Evolutionary conservation across 92 coral and sea anemone species (phyloP).

Genomic region (Plumapathes pennacea): DNA sequence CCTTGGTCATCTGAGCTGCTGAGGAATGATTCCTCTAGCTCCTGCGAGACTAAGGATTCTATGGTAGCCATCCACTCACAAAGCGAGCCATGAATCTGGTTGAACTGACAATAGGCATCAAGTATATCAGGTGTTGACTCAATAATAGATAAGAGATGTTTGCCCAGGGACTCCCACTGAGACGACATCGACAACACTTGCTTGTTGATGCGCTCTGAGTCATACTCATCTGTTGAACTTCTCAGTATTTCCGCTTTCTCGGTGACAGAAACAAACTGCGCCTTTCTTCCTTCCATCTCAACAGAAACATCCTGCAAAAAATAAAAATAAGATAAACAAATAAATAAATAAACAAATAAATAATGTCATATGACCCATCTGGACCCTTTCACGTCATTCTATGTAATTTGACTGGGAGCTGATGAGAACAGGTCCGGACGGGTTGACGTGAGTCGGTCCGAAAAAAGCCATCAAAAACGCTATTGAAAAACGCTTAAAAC

Average conservation of each 20-base stretch:
- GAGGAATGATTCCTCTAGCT: constrained; percentile 82
- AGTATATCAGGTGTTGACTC: constrained; percentile 67
- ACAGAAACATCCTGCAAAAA: constrained; percentile 60
- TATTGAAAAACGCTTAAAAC: no score
- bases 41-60: constrained; percentile 90
- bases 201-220: constrained; percentile 84
- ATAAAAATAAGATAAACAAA: neutral
- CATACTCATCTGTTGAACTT: constrained; percentile 74
- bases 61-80: constrained; percentile 78
- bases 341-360: no score
- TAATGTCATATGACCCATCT: no score
- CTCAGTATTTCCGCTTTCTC: constrained; percentile 70
- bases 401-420: no score
- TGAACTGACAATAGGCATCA: constrained; percentile 65
- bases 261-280: constrained; percentile 81
- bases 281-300: constrained; percentile 86
- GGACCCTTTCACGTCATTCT: no score
- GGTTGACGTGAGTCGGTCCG: no score
- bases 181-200: constrained; percentile 81
- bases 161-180: constrained; percentile 86
- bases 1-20: constrained; percentile 95
- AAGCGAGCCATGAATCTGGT: constrained; percentile 54
- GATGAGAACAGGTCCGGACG: no score
- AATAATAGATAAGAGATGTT: constrained; percentile 63
- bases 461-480: no score